Base-by-base conservation (phyloP, 2,113 vertebrate species). In the Syngnathoides biaculeatus region DNA sequence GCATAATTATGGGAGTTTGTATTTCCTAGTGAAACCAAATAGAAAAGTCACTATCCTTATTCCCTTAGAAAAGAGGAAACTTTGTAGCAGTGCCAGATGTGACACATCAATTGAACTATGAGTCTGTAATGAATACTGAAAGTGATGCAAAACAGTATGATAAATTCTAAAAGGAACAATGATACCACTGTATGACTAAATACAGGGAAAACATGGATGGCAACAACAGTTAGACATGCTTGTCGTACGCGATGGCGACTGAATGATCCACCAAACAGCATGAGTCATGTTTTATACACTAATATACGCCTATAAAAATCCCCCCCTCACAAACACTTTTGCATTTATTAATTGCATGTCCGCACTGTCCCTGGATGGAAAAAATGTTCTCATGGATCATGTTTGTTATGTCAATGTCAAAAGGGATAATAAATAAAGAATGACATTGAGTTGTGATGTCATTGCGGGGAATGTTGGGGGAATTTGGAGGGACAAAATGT, bases 401-500 rank as follows among this genome's bases (percentile, higher is more conserved):
- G 71, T 84, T 79, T 79, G 74, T 64, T 76, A 73, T 64, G 55
- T 79, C 73, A 79, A 78, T 71, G 74, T 74, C 68, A 72, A 60
- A 60, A 45, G 42, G 57, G 68, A 76, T 71, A 65, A 3, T n/a
- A 71, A 68, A 65, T 69, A 79, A 68, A 72, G 77, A 70, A 43
- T 4, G 45, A 39, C 35, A 67, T 35, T 52, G 10, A 64, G 58
- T 11, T n/a, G 40, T 74, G 69, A 72, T 67, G 65, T 84, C 79
- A 81, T 53, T 14, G 50, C 50, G 30, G 74, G 80, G 83, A 80
- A 77, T 78, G 71, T 13, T 58, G 53, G 89, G 87, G 85, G 86
- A 89, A 87, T 88, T 90, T 88, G 68, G 77, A 79, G 75, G 26
- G 68, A 82, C 53, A 70, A 74, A 76, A 39, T 14, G 58, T 69